Percentiles rank a stretch among this genome's conserved stretches.
Conservation (phyloP, 2,113 vertebrate species). For the Laticauda colubrina region DNA sequence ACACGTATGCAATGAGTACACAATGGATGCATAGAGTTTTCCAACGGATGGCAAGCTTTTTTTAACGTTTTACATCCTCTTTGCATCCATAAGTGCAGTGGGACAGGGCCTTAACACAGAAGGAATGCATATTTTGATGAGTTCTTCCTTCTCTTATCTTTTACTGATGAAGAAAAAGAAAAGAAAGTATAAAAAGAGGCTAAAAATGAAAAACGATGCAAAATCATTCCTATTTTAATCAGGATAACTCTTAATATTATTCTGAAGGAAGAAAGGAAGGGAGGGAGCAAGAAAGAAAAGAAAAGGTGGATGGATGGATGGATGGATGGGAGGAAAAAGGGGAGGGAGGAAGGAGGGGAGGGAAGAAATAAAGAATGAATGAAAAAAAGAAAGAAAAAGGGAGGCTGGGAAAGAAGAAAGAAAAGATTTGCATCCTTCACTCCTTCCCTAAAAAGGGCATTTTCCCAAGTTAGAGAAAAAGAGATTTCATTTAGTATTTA, state of each 20-base stretch:
- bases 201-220: background rate
- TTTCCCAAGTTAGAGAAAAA: background rate
- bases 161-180: background rate
- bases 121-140: background rate
- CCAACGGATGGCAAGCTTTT: too few relatives aligned
- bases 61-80: too few relatives aligned
- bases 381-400: background rate
- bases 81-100: too few relatives aligned
- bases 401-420: background rate
- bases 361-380: too few relatives aligned
- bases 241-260: background rate
- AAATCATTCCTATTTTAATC: background rate
- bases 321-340: rapidly evolving
- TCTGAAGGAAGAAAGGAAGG: background rate
- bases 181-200: background rate
- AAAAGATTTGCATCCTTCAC: background rate
- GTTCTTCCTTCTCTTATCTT: background rate
- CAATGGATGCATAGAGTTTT: too few relatives aligned
- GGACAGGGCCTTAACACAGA: background rate
- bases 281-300: background rate
- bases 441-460: background rate
- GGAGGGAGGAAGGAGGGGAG: background rate
- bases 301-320: background rate
- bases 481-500: background rate
- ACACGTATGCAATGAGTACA: too few relatives aligned